Conservation (phyloP, 2,888 invertebrate species). For the Drosophila mimica region DNA sequence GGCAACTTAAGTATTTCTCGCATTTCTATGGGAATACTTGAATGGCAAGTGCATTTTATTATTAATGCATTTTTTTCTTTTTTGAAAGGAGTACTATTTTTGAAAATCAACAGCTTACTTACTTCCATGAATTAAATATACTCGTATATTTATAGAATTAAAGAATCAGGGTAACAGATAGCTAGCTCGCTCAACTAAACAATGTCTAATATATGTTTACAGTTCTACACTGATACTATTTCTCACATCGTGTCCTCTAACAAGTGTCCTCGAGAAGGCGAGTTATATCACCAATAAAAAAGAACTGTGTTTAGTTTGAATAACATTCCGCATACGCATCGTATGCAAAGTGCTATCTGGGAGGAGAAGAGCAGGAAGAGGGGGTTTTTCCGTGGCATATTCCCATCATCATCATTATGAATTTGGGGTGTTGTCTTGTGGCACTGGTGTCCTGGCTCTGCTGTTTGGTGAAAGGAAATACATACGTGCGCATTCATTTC, state of each 20-base stretch:
- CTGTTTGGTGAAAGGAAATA: slow-evolving; percentile 60
- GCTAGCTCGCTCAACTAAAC: neutral
- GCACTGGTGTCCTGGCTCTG: slow-evolving; percentile 23
- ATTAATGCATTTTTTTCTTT: too few species aligned
- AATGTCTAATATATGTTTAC: neutral
- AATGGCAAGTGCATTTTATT: neutral
- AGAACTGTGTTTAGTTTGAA: slow-evolving; percentile 12
- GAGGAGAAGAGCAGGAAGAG: too few species aligned
- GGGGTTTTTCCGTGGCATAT: neutral
- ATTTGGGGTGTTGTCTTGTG: slow-evolving; percentile 26
- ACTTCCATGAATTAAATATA: neutral
- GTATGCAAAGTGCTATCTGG: slow-evolving; percentile 19
- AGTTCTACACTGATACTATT: neutral
- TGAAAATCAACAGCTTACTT: neutral
- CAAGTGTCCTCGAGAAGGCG: slow-evolving; percentile 2
- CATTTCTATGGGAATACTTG: neutral
- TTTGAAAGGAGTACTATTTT: neutral
- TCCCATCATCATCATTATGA: slow-evolving; percentile 65
- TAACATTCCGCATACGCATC: slow-evolving; percentile 37
- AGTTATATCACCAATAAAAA: slow-evolving; percentile 5
- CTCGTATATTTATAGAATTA: too few species aligned
- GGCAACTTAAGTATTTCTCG: neutral
- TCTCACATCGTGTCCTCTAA: slow-evolving; percentile 2
- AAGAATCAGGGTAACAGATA: neutral
- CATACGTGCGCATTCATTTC: slow-evolving; percentile 57